Conservation (phyloP, 1,140 invertebrate species). For the Platorchestia sp. region DNA sequence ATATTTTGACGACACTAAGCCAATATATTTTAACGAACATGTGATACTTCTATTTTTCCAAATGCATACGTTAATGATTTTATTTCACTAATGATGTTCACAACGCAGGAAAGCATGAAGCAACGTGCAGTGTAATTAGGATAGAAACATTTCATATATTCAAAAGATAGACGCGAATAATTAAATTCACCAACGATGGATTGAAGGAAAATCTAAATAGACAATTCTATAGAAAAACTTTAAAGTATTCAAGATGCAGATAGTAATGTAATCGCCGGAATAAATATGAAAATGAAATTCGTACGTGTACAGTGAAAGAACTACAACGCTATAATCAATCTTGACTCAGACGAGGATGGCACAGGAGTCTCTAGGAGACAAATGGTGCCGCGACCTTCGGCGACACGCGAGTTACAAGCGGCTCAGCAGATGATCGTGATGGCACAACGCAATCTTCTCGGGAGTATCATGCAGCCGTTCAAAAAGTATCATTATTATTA, state of each 20-base stretch:
- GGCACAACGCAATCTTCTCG: neutral
- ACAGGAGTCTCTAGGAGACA: neutral
- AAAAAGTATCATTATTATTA: neutral
- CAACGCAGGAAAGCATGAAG: neutral
- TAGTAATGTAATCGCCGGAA: neutral
- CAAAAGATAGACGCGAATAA: neutral
- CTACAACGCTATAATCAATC: neutral
- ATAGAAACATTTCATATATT: neutral
- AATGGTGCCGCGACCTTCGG: neutral
- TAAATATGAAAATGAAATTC: neutral
- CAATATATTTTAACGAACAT: neutral
- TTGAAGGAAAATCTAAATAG: too few relatives aligned
- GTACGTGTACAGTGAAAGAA: neutral
- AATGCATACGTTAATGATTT: neutral
- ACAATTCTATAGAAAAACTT: neutral
- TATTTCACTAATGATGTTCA: neutral
- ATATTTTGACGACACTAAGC: neutral
- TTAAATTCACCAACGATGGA: neutral
- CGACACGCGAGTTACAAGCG: neutral
- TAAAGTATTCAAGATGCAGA: neutral
- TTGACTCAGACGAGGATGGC: neutral
- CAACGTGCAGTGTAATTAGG: neutral
- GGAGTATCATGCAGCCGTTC: neutral
- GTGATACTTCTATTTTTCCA: neutral
- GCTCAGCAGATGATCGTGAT: neutral